Evolutionary conservation across 2,888 invertebrate species (phyloP).

Genomic region (Troides aeacus): DNA sequence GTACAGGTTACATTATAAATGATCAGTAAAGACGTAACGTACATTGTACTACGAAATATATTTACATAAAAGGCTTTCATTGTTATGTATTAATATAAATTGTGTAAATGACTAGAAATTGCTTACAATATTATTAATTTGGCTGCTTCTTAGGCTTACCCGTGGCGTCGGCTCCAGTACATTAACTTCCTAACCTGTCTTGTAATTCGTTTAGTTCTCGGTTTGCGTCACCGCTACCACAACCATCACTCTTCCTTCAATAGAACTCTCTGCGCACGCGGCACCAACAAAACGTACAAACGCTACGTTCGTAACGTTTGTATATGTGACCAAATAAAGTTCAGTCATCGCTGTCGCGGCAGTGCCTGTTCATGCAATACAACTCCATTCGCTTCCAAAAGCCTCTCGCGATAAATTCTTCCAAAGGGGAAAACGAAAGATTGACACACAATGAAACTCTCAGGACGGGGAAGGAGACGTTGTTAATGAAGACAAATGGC

Average conservation of each 20-base stretch:
- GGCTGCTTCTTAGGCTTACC: conserved; percentile 43
- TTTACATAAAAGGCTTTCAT: conserved; percentile 39
- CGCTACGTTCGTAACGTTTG: no score
- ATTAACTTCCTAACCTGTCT: conserved; percentile 60
- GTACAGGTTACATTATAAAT: no score
- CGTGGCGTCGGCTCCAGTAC: conserved; percentile 39
- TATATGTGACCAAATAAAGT: neutral
- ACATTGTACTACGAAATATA: conserved; percentile 44
- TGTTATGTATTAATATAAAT: conserved; percentile 26
- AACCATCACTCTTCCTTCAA: no score
- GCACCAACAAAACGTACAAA: neutral
- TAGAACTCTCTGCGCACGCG: no score
- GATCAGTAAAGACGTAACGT: conserved; percentile 34
- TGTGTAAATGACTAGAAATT: conserved; percentile 44
- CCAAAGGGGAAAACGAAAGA: conserved; percentile 1
- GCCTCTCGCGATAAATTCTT: neutral
- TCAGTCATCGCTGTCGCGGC: conserved; percentile 6
- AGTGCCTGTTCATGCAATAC: conserved; percentile 9
- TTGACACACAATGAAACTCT: neutral
- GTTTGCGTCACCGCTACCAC: conserved; percentile 16
- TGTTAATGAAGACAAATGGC: conserved; percentile 27
- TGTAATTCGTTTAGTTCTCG: conserved; percentile 68
- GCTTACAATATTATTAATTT: conserved; percentile 36
- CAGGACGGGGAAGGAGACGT: conserved; percentile 1
- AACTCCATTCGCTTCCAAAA: conserved; percentile 7